Percentiles rank a stretch among this genome's conserved stretches.
phyloP scores from a whole-genome alignment of 2,888 invertebrate species.

The Palloptera scutellata region DNA sequence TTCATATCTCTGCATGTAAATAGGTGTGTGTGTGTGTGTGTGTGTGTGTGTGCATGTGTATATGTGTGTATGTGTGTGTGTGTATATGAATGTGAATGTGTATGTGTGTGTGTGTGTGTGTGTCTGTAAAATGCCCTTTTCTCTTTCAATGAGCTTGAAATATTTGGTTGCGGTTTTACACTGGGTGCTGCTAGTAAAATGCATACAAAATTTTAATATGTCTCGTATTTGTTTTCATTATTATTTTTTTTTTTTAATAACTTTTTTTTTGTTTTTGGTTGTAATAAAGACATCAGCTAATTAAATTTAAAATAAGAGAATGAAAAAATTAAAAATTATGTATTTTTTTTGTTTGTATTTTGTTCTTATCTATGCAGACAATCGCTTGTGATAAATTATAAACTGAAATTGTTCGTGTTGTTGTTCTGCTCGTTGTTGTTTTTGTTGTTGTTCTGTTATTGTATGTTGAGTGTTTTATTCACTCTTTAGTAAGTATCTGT shows the following conservation, averaged over 20 bases:
- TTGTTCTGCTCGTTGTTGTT: neutral
- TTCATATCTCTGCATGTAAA: constrained; percentile 11
- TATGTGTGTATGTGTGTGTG: neutral
- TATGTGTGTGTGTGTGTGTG: neutral
- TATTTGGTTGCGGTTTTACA: neutral
- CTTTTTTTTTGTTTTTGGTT: neutral
- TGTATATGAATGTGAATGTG: neutral
- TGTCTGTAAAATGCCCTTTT: constrained; percentile 6
- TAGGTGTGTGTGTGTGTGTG: neutral
- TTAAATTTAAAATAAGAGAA: constrained; percentile 26
- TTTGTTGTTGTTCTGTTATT: constrained; percentile 1
- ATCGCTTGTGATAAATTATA: constrained; percentile 29
- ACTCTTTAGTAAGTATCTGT: neutral
- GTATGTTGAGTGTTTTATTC: constrained; percentile 14
- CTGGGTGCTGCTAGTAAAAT: neutral
- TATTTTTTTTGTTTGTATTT: constrained; percentile 1
- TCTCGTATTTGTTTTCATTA: too few species aligned
- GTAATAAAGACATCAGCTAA: constrained; percentile 14
- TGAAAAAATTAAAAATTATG: neutral
- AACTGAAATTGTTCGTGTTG: constrained; percentile 1
- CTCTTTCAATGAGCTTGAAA: neutral
- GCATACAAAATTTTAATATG: too few species aligned
- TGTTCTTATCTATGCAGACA: constrained; percentile 25
- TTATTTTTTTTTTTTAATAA: too few species aligned
- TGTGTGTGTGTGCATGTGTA: neutral